These are phyloP conservation scores for Kryptolebias ocellatus DNA, from an alignment of 2,797 vertebrate species.

Conservation along the genomic window DNA sequence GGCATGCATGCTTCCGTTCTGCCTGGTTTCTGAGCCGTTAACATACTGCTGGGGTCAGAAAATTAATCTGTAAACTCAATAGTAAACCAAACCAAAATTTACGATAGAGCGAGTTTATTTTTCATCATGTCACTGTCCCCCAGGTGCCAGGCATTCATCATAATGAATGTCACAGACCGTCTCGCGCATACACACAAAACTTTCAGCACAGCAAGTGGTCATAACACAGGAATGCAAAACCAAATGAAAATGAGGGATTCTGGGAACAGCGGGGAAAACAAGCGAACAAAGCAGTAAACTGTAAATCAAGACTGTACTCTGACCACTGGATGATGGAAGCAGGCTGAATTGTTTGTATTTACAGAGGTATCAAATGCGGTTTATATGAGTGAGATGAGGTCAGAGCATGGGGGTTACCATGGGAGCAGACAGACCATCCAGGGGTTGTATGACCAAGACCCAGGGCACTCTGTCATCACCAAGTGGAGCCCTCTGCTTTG, in stretches of 20 bases:
- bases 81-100: conserved; percentile 30
- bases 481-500: conserved; percentile 62
- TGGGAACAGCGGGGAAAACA: conserved; percentile 55
- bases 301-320: conserved; percentile 59
- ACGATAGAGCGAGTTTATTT: conserved; percentile 24
- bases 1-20: neutral
- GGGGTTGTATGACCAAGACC: conserved; percentile 55
- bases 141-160: conserved; percentile 42
- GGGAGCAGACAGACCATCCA: conserved; percentile 69
- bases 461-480: conserved; percentile 66
- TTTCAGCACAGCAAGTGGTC: conserved; percentile 38
- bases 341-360: conserved; percentile 67
- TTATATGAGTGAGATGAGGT: conserved; percentile 52
- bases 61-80: conserved; percentile 13
- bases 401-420: conserved; percentile 58
- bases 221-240: conserved; percentile 51
- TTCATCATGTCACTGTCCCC: conserved; percentile 35
- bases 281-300: conserved; percentile 50
- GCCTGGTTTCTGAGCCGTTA: conserved; percentile 20
- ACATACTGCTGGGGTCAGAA: conserved; percentile 22
- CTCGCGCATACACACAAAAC: conserved; percentile 25
- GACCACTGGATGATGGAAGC: conserved; percentile 60
- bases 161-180: conserved; percentile 21
- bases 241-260: conserved; percentile 57
- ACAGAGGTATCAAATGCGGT: conserved; percentile 48